Percentiles rank a stretch among this genome's conserved stretches.
Conservation (phyloP, 2,113 vertebrate species). For the Gadus chalcogrammus region DNA sequence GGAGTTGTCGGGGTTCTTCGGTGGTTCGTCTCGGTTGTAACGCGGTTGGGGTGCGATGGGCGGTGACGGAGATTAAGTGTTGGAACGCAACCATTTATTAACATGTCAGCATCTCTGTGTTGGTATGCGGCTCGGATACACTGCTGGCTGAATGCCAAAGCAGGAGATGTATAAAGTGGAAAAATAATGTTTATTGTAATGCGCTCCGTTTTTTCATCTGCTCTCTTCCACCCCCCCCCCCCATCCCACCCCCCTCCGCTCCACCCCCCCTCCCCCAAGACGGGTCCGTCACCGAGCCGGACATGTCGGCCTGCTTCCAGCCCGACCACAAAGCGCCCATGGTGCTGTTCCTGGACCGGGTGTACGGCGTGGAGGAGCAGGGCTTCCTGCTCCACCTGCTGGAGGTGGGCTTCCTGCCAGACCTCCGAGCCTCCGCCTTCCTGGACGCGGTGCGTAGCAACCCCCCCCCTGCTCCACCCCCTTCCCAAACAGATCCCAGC, state of each 20-base stretch:
- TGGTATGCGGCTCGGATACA: too few species aligned
- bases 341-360: conserved; percentile 96
- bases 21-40: too few species aligned
- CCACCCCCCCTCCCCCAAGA: conserved; percentile 68
- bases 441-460: conserved; percentile 85
- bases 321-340: conserved; percentile 98
- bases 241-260: background rate
- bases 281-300: conserved; percentile 86
- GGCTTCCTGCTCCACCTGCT: conserved; percentile 91
- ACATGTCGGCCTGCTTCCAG: conserved; percentile 94
- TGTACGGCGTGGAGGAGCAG: conserved; percentile 96
- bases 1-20: too few species aligned
- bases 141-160: too few species aligned
- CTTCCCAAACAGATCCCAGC: too few species aligned
- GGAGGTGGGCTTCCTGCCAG: conserved; percentile 95
- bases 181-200: too few species aligned
- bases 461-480: background rate
- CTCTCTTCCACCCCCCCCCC: too few species aligned
- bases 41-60: too few species aligned
- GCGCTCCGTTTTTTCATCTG: background rate
- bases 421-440: conserved; percentile 89
- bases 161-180: too few species aligned
- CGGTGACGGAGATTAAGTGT: too few species aligned
- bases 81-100: too few species aligned
- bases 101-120: too few species aligned